A percentile compares a stretch with the other conserved stretches of the same genome.
Evolutionary conservation across 2,888 invertebrate genomes (phyloP).

Genomic region (Pterostichus madidus): DNA sequence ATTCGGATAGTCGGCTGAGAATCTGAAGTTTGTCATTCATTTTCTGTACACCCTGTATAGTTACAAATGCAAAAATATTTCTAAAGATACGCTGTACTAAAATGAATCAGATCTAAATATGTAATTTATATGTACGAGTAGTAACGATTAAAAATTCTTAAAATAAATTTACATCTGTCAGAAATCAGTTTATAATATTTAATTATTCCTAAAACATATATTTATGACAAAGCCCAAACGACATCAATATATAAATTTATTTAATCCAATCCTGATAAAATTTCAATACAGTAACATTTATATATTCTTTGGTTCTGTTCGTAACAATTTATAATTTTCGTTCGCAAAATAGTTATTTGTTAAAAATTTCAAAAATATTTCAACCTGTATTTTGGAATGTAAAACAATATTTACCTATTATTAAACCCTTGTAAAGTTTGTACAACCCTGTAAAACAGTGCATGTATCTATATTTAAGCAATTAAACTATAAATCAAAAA

Average conservation of each 20-base stretch:
- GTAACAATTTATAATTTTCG: constrained; percentile 29
- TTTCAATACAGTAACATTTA: constrained; percentile 41
- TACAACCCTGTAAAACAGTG: constrained; percentile 58
- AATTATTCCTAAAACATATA: constrained; percentile 29
- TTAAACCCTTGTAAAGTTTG: constrained; percentile 44
- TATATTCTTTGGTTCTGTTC: constrained; percentile 39
- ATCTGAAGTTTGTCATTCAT: too few species aligned
- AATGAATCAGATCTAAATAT: background rate
- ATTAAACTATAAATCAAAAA: constrained; percentile 40
- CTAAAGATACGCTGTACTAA: too few species aligned
- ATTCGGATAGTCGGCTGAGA: too few species aligned
- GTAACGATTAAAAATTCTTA: too few species aligned
- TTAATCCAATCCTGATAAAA: constrained; percentile 25
- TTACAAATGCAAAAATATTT: too few species aligned
- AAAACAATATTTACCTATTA: constrained; percentile 44
- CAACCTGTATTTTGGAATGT: constrained; percentile 21
- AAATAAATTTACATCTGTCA: background rate
- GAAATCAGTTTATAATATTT: constrained; percentile 1
- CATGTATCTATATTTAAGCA: constrained; percentile 37
- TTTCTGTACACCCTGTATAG: too few species aligned
- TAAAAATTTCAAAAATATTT: constrained; percentile 33
- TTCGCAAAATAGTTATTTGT: constrained; percentile 3
- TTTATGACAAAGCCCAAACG: constrained; percentile 25
- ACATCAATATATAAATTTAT: constrained; percentile 51
- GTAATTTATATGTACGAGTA: too few species aligned